A percentile compares a stretch with the other conserved stretches of the same genome.
These are phyloP conservation scores for Piprites chloris DNA, from an alignment of 2,113 vertebrate species.

Conservation along the genomic window DNA sequence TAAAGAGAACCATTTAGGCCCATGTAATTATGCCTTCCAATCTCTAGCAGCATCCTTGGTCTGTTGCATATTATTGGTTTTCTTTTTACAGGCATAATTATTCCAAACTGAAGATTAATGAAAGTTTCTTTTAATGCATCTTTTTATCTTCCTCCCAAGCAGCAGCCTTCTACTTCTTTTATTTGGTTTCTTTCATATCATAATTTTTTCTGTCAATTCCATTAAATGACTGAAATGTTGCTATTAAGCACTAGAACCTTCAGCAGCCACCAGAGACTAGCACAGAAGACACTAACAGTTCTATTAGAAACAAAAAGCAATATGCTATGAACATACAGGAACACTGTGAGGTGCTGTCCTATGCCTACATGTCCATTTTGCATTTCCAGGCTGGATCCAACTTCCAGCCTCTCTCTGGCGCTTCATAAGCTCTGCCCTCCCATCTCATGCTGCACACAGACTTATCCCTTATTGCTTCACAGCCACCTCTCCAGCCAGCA, in stretches of 20 bases:
- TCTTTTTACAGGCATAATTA: neutral
- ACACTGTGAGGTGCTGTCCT: neutral
- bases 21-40: neutral
- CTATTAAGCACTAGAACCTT: neutral
- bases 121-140: neutral
- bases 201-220: neutral
- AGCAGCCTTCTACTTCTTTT: neutral
- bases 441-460: accelerated
- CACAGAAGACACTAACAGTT: neutral
- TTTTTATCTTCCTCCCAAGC: neutral
- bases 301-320: neutral
- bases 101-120: neutral
- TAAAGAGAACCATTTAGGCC: neutral
- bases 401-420: neutral
- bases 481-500: neutral
- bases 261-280: neutral
- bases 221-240: neutral
- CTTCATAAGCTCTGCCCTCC: neutral
- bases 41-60: neutral
- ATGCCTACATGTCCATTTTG: accelerated
- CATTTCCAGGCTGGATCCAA: neutral
- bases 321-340: accelerated
- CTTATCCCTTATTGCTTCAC: neutral
- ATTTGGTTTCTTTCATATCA: neutral
- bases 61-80: neutral